Evolutionary conservation across 2,113 vertebrate genomes (phyloP), one percentile per base, ranked within the genome.

Genomic region (Clarias batrachus): DNA sequence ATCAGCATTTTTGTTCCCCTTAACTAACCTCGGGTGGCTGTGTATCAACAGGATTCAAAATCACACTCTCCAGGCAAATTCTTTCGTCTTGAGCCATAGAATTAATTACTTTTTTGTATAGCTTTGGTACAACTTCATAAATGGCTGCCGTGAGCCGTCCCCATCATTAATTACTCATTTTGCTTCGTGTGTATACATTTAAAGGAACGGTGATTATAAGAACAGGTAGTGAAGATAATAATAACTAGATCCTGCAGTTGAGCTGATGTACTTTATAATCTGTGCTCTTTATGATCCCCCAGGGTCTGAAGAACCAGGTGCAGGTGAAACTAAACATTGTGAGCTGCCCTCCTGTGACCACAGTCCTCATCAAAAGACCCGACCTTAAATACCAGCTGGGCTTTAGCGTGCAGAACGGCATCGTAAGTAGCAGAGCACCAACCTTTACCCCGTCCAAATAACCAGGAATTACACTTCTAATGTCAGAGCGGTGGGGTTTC

Each of bases 361-460:
- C 97, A 0, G 98, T 99, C 77, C 97, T 99, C 89, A 99, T 99
- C 89, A 99, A 99, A 93, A 95, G 98, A 83, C 98, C 98, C 0
- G 98, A 99, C 90, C 94, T 99, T 73, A 99, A 99, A 93, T 99
- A 99, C 91, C 98, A 99, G 94, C 93, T 99, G 91, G 98, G 98
- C 85, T 99, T 99, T 95, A 99, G 98, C 1, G 98, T 99, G 84
- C 98, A 99, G 94, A 99, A 99, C 0, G 98, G 98, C 93, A 99
- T 99, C 3, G 98, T 99, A 92, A 97, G 98, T 96, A 73, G 21
- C 33, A 25, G 56, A 68, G 23, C 68, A 16, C 13, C 57, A 33
- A 56, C 62, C 48, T 71, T 65, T 33, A 21, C 25, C 83, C 16
- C 0, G 59, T 30, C 37, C 37, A 62, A 80, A 80, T 37, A 80